A percentile compares a stretch with the other conserved stretches of the same genome.
These are phyloP conservation scores for Cephus cinctus DNA, from an alignment of 1,140 invertebrate genomes.

Conservation along the genomic window DNA sequence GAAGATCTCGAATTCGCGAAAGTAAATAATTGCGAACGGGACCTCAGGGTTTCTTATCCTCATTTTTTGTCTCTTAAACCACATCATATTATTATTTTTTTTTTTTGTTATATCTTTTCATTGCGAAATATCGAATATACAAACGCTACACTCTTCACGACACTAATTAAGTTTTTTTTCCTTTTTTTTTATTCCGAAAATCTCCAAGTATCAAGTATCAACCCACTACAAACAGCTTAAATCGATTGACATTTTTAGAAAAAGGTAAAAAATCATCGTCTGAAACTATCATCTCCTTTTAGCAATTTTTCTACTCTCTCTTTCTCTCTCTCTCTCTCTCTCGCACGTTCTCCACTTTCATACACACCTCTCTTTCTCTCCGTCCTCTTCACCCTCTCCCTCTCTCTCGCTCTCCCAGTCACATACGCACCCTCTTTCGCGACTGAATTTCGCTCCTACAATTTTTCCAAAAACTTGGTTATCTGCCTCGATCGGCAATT, in stretches of 20 bases:
- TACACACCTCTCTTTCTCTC: background rate
- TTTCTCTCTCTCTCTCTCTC: slow-evolving; percentile 15
- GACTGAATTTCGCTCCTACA: too few relatives aligned
- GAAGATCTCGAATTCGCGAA: too few relatives aligned
- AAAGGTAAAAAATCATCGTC: slow-evolving; percentile 32
- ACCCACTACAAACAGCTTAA: slow-evolving; percentile 16
- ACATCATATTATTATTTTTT: too few relatives aligned
- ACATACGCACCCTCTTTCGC: too few relatives aligned
- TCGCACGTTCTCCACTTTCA: background rate
- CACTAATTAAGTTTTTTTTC: slow-evolving; percentile 3
- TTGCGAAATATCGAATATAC: too few relatives aligned
- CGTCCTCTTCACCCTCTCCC: background rate
- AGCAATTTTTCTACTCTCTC: background rate
- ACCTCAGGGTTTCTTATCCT: too few relatives aligned
- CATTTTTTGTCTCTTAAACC: too few relatives aligned
- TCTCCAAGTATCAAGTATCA: background rate
- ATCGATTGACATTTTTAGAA: slow-evolving; percentile 28
- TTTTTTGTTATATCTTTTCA: background rate
- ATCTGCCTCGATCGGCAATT: too few relatives aligned
- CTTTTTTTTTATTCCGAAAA: background rate
- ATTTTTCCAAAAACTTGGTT: too few relatives aligned
- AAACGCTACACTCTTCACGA: too few relatives aligned
- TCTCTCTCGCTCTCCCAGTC: background rate
- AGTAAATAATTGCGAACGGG: too few relatives aligned
- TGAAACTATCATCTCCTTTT: slow-evolving; percentile 8